Percentiles rank a stretch among this genome's conserved stretches.
These are phyloP conservation scores for Lithophane socia DNA, from an alignment of 2,888 invertebrate species.

Conservation along the genomic window DNA sequence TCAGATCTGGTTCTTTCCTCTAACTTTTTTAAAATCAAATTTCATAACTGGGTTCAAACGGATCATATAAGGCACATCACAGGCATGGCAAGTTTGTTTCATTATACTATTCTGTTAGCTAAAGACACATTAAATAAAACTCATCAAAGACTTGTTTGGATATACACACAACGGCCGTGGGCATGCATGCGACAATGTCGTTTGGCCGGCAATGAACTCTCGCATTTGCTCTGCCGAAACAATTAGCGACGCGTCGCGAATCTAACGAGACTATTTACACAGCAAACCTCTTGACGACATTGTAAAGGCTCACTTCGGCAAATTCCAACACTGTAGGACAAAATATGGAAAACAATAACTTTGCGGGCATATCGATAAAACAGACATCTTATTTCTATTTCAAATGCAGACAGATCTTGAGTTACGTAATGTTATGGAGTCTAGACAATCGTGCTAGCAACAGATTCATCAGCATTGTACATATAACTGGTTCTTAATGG, in stretches of 20 bases:
- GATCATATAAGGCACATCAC: not conserved
- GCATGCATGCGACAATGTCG: slow-evolving; percentile 78
- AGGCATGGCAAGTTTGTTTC: not conserved
- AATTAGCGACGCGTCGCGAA: slow-evolving; percentile 85
- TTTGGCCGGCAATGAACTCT: slow-evolving; percentile 88
- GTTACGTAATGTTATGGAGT: slow-evolving; percentile 15
- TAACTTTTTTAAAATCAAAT: not conserved
- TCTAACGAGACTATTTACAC: slow-evolving; percentile 78
- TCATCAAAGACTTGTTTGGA: slow-evolving; percentile 47
- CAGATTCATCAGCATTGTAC: slow-evolving; percentile 39
- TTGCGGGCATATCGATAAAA: slow-evolving; percentile 15
- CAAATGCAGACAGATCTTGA: not conserved
- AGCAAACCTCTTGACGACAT: slow-evolving; percentile 66
- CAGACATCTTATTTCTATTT: slow-evolving; percentile 8
- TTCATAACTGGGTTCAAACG: not conserved
- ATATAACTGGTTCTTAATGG: slow-evolving; percentile 52
- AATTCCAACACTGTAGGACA: slow-evolving; percentile 36
- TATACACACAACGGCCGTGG: slow-evolving; percentile 72
- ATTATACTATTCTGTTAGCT: slow-evolving; percentile 9
- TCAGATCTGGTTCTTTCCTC: not conserved
- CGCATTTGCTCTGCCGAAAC: slow-evolving; percentile 87
- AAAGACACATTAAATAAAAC: slow-evolving; percentile 26
- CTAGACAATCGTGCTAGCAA: slow-evolving; percentile 32
- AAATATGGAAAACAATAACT: slow-evolving; percentile 36
- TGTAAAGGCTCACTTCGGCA: slow-evolving; percentile 45